Base-by-base conservation (phyloP, 2,888 invertebrate genomes). In the Cephonodes hylas region DNA sequence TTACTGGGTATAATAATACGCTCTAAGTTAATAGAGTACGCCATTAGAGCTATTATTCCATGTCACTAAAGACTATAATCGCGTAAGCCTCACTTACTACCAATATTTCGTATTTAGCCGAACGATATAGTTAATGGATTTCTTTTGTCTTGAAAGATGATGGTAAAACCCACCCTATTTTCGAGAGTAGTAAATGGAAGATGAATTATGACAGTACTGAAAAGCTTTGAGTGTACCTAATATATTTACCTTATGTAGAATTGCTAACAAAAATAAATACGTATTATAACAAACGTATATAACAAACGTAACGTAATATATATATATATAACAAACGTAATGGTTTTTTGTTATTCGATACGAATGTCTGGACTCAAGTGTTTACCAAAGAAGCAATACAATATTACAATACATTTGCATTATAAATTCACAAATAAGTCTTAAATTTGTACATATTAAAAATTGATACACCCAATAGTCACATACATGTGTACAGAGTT, bases 11-110 rank as follows among this genome's bases (percentile, higher is more conserved):
- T 22, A 23, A 38, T 42, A 38, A 58, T 38, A 34, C 42, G 48
- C 42, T 60, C 27, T 42, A 34, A 60, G 27, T 48, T 53, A 60
- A 60, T 60, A 53, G 53, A 53, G 53, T 53, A 58, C 25, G 58
- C 59, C 18, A 44, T 44, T 44, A 42, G 18, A 13, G 20, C 5
- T 42, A 42, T 58, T 58, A 58, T 58, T 58, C 42, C 44, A 27
- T 44, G 59, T 25, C 18, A 27, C 10, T 59, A 59, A 42, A 59
- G 44, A 20, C 42, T 42, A 42, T 44, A 44, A 59, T 59, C 27
- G 44, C 44, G 27, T 31, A 18, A 53, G 18, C 18, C 18, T 53
- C 18, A 7, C 7, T 53, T 53, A 5, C n/a, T 27, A 53, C 53
- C 31, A 53, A 53, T 53, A 53, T 53, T 48, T 53, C 15, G 31